Conservation (phyloP, 2,888 invertebrate species). For the Rhingia rostrata region DNA sequence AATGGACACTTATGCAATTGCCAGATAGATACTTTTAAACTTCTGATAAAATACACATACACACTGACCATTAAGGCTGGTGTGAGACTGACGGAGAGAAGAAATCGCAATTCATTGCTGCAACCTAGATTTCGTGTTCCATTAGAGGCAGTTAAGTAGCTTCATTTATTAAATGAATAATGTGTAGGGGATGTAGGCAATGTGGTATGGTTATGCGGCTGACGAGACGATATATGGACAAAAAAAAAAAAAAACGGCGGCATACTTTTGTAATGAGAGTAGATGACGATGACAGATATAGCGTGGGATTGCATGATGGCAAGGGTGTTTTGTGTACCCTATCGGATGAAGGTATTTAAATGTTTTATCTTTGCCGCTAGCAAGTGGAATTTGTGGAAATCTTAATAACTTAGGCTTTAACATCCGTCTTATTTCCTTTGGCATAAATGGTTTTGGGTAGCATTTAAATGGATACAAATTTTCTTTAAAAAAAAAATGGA, state of each 20-base stretch:
- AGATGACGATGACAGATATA: not conserved
- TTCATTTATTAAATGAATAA: conserved; percentile 46
- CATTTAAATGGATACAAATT: too few species aligned
- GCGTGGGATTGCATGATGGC: not conserved
- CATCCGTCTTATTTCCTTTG: too few species aligned
- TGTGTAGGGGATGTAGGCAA: conserved; percentile 29
- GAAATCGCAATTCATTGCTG: conserved; percentile 41
- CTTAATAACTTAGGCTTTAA: too few species aligned
- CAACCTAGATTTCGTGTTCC: conserved; percentile 41
- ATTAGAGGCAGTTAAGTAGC: conserved; percentile 38
- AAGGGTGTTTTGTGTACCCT: not conserved
- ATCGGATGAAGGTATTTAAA: too few species aligned
- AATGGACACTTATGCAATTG: conserved; percentile 46
- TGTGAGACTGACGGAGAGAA: not conserved
- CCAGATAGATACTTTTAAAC: not conserved
- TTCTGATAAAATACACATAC: not conserved
- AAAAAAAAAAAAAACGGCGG: not conserved
- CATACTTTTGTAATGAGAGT: conserved; percentile 6
- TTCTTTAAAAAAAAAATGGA: too few species aligned
- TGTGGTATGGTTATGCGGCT: conserved; percentile 1
- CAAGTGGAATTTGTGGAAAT: too few species aligned
- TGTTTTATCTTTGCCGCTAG: too few species aligned
- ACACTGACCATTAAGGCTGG: not conserved
- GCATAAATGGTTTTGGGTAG: too few species aligned
- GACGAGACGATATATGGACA: not conserved